A percentile compares a stretch with the other conserved stretches of the same genome.
Evolutionary conservation across 2,888 invertebrate species (phyloP).

Genomic region (Oscheius sp.): DNA sequence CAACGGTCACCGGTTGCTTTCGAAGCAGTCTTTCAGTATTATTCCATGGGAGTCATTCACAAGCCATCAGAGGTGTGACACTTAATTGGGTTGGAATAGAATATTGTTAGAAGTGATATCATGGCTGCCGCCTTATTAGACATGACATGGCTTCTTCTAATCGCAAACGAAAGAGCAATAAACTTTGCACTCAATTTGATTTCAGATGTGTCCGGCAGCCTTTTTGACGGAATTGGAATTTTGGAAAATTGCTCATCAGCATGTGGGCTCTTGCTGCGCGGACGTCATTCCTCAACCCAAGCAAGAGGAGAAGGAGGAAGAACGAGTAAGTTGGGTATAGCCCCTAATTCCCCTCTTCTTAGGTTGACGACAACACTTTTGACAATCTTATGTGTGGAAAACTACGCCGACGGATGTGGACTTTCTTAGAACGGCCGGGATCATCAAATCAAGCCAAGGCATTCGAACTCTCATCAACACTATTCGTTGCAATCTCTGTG

Average conservation of each 20-base stretch:
- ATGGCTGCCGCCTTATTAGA: neutral
- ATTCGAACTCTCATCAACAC: conserved; percentile 71
- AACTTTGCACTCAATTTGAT: conserved; percentile 24
- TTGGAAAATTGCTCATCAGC: conserved; percentile 68
- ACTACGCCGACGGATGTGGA: conserved; percentile 72
- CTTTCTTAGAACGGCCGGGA: conserved; percentile 67
- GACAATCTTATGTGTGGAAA: conserved; percentile 71
- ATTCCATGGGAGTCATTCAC: conserved; percentile 71
- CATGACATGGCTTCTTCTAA: neutral
- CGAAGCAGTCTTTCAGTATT: conserved; percentile 71
- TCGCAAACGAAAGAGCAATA: conserved; percentile 10
- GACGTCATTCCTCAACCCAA: conserved; percentile 67
- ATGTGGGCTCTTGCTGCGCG: conserved; percentile 71
- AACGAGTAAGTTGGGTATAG: conserved; percentile 50
- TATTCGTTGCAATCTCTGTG: conserved; percentile 72
- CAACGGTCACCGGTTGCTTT: conserved; percentile 70
- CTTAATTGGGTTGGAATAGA: neutral
- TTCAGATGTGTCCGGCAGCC: conserved; percentile 67
- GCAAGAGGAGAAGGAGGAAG: conserved; percentile 67
- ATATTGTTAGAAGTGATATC: conserved; percentile 11
- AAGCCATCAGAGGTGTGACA: conserved; percentile 66
- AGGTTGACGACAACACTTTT: conserved; percentile 72
- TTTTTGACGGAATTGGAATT: conserved; percentile 71
- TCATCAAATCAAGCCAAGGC: conserved; percentile 67
- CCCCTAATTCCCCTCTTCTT: neutral